Percentiles rank a stretch among this genome's conserved stretches.
Conservation (phyloP, 2,888 invertebrate species). For the Pasiphila rectangulata region DNA sequence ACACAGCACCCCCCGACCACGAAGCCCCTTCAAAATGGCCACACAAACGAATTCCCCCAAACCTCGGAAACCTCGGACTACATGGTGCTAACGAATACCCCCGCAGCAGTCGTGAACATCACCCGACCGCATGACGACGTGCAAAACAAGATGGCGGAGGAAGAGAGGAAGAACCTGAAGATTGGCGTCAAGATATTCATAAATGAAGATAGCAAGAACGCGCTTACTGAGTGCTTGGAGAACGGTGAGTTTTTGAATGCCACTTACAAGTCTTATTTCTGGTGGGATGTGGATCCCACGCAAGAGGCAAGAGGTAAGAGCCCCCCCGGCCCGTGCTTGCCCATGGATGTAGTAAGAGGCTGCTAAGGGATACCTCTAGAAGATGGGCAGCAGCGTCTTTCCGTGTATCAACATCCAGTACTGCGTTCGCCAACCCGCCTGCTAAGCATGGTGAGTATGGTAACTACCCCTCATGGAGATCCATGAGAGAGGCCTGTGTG, state of each 20-base stretch:
- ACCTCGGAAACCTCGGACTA: conserved; percentile 55
- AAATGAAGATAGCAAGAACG: conserved; percentile 83
- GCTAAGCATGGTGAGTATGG: no score
- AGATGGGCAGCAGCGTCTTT: no score
- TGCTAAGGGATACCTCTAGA: no score
- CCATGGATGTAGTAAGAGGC: no score
- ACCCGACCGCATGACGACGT: conserved; percentile 83
- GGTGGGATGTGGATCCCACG: no score
- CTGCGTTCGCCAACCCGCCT: no score
- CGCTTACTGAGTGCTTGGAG: conserved; percentile 86
- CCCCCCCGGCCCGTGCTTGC: no score
- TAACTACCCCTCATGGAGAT: no score
- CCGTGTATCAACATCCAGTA: no score
- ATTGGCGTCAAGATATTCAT: conserved; percentile 93
- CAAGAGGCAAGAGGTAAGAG: no score
- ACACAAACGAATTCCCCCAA: conserved; percentile 40
- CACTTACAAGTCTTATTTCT: no score
- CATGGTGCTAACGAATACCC: conserved; percentile 47
- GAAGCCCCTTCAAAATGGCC: conserved; percentile 28
- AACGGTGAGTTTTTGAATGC: conserved; percentile 82
- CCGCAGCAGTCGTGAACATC: conserved; percentile 69
- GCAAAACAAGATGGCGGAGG: conserved; percentile 83
- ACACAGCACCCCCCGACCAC: background rate
- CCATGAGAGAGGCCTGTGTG: no score
- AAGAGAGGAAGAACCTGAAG: conserved; percentile 88